Conservation (phyloP, 2,113 vertebrate genomes). For the Channa maculata region DNA sequence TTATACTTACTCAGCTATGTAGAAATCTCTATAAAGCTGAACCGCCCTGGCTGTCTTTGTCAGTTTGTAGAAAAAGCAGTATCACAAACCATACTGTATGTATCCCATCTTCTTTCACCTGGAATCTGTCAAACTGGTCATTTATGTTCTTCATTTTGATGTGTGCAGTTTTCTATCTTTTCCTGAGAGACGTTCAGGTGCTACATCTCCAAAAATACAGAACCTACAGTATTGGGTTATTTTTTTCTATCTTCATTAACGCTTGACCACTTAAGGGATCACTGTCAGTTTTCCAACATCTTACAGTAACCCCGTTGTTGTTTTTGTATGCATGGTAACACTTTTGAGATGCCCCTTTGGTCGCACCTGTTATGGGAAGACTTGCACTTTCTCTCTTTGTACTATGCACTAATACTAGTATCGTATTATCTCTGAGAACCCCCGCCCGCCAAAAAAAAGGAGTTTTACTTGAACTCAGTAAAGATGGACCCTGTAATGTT, state of each 20-base stretch:
- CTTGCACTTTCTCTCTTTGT: conserved; percentile 85
- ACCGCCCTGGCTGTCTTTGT: conserved; percentile 29
- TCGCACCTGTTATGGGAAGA: conserved; percentile 77
- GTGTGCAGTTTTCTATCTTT: conserved; percentile 23
- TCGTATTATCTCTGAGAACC: conserved; percentile 63
- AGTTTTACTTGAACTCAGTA: conserved; percentile 76
- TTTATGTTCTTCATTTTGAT: conserved; percentile 23
- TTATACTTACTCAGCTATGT: conserved; percentile 48
- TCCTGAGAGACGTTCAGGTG: conserved; percentile 69
- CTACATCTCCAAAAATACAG: conserved; percentile 57
- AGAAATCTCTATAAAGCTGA: conserved; percentile 46
- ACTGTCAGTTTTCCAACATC: conserved; percentile 53
- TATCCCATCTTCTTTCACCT: conserved; percentile 26
- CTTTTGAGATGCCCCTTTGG: conserved; percentile 78
- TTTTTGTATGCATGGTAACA: conserved; percentile 82
- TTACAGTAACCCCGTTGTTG: conserved; percentile 54
- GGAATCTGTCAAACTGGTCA: conserved; percentile 16
- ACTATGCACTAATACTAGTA: conserved; percentile 82
- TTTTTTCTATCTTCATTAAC: conserved; percentile 52
- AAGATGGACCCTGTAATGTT: conserved; percentile 71
- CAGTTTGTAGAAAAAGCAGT: conserved; percentile 21
- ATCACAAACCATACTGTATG: neutral
- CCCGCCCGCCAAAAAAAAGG: conserved; percentile 36
- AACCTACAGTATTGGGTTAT: conserved; percentile 36
- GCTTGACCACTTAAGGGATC: conserved; percentile 43